A percentile compares a stretch with the other conserved stretches of the same genome.
These are phyloP conservation scores for Macrobrachium rosenbergii DNA, from an alignment of 1,140 invertebrate genomes.

Conservation along the genomic window DNA sequence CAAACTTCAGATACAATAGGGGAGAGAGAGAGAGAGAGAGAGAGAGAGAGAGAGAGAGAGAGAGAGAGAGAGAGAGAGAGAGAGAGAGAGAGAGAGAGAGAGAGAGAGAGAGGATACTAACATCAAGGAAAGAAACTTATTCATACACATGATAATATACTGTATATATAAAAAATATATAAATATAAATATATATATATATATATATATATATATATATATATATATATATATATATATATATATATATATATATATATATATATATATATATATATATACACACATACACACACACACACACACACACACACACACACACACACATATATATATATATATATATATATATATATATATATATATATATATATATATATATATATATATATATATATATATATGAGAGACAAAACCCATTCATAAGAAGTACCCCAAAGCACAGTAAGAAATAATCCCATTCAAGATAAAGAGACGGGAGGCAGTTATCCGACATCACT, in stretches of 20 bases:
- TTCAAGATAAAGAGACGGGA: background rate
- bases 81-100: too few relatives aligned
- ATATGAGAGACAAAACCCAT: background rate
- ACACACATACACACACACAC: background rate
- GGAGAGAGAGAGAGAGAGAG: too few relatives aligned
- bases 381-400: slow-evolving; percentile 15
- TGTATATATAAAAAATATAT: too few relatives aligned
- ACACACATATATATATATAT: background rate
- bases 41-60: too few relatives aligned
- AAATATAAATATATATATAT: background rate
- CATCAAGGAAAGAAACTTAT: too few relatives aligned
- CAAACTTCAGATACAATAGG: too few relatives aligned
- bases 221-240: background rate
- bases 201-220: background rate
- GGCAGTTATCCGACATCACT: too few relatives aligned
- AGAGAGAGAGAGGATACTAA: too few relatives aligned
- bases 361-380: slow-evolving; percentile 27
- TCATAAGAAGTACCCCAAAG: too few relatives aligned
- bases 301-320: background rate
- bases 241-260: background rate
- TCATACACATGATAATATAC: too few relatives aligned
- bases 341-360: slow-evolving; percentile 23
- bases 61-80: too few relatives aligned
- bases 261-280: background rate
- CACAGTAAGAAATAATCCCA: too few relatives aligned